Base-by-base conservation (phyloP, 2,797 vertebrate genomes). In the Heterohyrax brucei region DNA sequence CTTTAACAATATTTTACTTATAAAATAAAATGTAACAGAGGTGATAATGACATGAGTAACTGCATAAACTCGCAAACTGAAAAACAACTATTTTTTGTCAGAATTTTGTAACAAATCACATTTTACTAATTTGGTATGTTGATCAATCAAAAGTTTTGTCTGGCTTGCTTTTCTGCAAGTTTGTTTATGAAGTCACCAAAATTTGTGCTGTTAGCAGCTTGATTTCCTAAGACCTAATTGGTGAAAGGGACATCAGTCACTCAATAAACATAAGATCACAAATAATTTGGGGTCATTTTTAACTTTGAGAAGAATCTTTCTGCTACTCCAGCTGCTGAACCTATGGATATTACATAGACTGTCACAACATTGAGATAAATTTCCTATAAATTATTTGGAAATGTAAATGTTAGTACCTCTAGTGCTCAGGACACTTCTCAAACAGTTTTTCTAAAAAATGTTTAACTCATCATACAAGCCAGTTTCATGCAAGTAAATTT, bases 251-350 rank as follows among this genome's bases (percentile, higher is more conserved):
- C 3, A 64, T 48, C 22, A 75, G 22, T 64, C 21, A 14, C 19
- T 85, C 28, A 33, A 22, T 10, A 44, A 56, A 28, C 59, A 3
- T 18, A 78, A 92, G 7, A 10, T 22, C 50, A 39, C 75, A 93
- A 75, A 72, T 84, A 79, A 75, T 50, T 83, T 70, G 61, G 61
- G n/a, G 9, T 72, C 77, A 72, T 68, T 88, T 96, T 59, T 86
- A 76, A 83, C 83, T 83, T 56, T 89, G 19, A 72, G 26, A 89
- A 39, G 19, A 76, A 26, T 56, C 30, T 68, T 88, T 94, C n/a
- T 70, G 1, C 30, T 39, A 3, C 46, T 77, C 28, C 28, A 79
- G 64, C 53, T 79, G 61, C 12, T 53, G 50, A 24, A 76, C 16
- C 16, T 56, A 72, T 50, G 30, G 80, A 2, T 48, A 59, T 87